phyloP scores from a whole-genome alignment of 2,113 vertebrate species.

The Colossoma macropomum region DNA sequence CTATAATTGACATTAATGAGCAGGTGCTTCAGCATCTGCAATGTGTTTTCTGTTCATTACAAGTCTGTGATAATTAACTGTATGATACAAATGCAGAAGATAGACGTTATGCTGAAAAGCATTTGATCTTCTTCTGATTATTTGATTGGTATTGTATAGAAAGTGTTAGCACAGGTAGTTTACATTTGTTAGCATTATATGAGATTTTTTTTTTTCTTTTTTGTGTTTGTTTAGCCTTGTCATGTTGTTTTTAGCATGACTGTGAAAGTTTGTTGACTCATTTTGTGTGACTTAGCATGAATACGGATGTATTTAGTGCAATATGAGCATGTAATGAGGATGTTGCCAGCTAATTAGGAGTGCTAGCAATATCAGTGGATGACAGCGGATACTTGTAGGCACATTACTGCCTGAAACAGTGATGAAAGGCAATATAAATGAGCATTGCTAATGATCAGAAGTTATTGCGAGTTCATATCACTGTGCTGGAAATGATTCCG shows the following conservation, averaged over 20 bases:
- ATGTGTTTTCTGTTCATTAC: not conserved
- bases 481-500: not conserved
- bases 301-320: not conserved
- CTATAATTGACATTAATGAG: not conserved
- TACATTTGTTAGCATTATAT: no score
- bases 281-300: constrained; percentile 3
- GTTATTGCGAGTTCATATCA: constrained; percentile 15
- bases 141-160: no score
- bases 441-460: constrained; percentile 8
- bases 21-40: not conserved
- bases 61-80: not conserved
- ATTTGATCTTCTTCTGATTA: no score
- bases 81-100: no score
- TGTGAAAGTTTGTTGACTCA: not conserved
- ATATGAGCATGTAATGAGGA: constrained; percentile 22
- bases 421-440: constrained; percentile 2
- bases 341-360: constrained; percentile 26
- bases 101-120: no score
- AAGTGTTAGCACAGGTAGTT: no score
- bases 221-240: not conserved
- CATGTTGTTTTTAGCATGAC: not conserved
- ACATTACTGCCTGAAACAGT: not conserved
- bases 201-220: no score
- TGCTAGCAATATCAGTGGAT: constrained; percentile 32
- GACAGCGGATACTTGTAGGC: constrained; percentile 15